Conservation (phyloP, 2,113 vertebrate species). For the Actinemys pallida region DNA sequence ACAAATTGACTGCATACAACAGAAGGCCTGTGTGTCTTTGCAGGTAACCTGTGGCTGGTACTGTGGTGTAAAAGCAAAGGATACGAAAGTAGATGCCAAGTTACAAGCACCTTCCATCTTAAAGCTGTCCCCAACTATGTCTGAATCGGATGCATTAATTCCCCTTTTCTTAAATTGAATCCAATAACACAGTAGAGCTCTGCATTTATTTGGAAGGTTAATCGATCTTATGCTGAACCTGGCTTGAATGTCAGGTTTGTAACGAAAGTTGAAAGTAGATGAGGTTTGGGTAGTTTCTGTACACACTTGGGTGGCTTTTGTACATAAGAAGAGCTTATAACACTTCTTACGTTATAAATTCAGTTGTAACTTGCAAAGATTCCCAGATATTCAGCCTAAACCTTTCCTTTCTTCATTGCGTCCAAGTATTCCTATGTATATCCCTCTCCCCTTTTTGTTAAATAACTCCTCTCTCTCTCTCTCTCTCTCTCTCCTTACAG, state of each 20-base stretch:
- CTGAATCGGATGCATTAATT: slow-evolving; percentile 18
- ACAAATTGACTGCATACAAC: background rate
- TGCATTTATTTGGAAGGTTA: background rate
- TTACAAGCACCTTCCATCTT: background rate
- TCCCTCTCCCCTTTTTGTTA: background rate
- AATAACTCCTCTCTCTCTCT: background rate
- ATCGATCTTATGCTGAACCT: background rate
- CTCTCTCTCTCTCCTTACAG: background rate
- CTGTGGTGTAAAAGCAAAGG: background rate
- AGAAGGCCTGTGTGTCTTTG: background rate
- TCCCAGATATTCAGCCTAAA: background rate
- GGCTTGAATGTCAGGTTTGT: background rate
- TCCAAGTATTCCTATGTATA: background rate
- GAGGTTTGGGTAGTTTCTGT: background rate
- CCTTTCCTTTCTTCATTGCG: background rate
- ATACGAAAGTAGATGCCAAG: background rate
- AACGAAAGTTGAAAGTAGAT: background rate
- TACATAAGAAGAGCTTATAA: background rate
- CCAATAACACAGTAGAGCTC: background rate
- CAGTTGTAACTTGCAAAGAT: background rate
- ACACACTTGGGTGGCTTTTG: background rate
- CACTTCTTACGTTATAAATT: background rate
- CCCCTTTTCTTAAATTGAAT: background rate
- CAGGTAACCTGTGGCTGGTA: background rate
- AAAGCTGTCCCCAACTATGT: slow-evolving; percentile 33